Percentiles rank a stretch among this genome's conserved stretches.
These are phyloP conservation scores for Metacarcinus magister DNA, from an alignment of 2,888 invertebrate genomes.

Conservation along the genomic window DNA sequence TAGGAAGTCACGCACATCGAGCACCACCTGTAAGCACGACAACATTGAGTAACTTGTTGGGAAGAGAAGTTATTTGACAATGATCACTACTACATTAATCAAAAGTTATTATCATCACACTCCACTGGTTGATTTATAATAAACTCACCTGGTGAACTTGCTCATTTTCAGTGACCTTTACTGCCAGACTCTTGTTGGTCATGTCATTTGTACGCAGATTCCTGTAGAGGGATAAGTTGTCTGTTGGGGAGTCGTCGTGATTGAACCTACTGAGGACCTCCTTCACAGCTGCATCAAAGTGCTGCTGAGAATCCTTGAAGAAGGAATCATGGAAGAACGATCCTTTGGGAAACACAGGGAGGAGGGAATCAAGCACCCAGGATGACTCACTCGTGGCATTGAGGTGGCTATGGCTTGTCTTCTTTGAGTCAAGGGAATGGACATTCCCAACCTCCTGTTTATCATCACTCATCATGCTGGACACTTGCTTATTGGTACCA, in stretches of 20 bases:
- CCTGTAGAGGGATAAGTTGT: conserved; percentile 75
- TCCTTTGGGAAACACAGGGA: conserved; percentile 64
- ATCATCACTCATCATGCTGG: background rate
- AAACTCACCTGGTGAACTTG: conserved; percentile 72
- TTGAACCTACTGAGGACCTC: conserved; percentile 69
- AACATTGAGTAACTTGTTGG: background rate
- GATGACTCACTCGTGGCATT: background rate
- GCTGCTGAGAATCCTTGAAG: conserved; percentile 73
- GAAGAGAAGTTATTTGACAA: background rate
- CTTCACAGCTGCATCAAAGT: conserved; percentile 76
- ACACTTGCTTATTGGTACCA: background rate
- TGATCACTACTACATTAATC: background rate
- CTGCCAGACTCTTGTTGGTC: conserved; percentile 68
- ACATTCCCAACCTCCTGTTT: background rate
- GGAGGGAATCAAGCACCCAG: conserved; percentile 22
- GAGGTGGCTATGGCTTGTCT: background rate
- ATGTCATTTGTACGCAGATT: conserved; percentile 65
- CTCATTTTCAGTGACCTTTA: conserved; percentile 67
- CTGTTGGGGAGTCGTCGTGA: background rate
- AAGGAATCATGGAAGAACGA: conserved; percentile 78
- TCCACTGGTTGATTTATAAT: background rate
- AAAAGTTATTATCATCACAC: background rate
- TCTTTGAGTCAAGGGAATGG: background rate
- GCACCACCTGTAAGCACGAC: conserved; percentile 74
- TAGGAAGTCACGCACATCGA: conserved; percentile 81